phyloP scores from a whole-genome alignment of 2,797 vertebrate genomes.

The Chrysocyon brachyurus region DNA sequence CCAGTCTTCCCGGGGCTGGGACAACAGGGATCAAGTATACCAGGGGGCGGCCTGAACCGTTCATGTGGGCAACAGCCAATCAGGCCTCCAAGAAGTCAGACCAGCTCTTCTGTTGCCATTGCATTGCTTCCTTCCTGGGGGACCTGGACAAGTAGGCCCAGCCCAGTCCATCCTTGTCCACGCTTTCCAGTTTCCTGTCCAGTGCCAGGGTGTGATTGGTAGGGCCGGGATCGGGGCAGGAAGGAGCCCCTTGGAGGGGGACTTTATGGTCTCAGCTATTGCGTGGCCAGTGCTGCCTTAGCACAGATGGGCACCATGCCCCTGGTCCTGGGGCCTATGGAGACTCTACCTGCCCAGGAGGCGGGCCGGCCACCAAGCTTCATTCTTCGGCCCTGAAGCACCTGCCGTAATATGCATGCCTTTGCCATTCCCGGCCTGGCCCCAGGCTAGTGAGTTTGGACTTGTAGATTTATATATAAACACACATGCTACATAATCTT shows the following conservation, averaged over 20 bases:
- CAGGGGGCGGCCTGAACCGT: neutral
- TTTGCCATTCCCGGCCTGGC: neutral
- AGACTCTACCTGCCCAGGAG: no score
- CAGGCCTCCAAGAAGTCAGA: neutral
- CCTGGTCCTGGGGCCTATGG: neutral
- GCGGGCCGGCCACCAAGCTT: neutral
- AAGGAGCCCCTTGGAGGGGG: neutral
- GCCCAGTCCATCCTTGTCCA: no score
- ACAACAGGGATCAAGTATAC: no score
- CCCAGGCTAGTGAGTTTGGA: neutral
- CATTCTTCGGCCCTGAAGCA: neutral
- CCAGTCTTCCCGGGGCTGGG: neutral
- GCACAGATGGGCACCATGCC: neutral
- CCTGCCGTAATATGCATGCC: neutral
- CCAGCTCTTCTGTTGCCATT: neutral
- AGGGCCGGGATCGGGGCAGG: neutral
- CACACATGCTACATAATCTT: no score
- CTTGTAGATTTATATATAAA: no score
- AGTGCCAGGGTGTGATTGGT: neutral
- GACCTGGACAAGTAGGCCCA: neutral
- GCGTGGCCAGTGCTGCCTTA: neutral
- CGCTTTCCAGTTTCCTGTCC: neutral
- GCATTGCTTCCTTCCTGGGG: neutral
- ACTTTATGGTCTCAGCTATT: fast-evolving
- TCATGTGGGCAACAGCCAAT: no score